Conservation (phyloP, 2,113 vertebrate genomes). For the Tautogolabrus adspersus region DNA sequence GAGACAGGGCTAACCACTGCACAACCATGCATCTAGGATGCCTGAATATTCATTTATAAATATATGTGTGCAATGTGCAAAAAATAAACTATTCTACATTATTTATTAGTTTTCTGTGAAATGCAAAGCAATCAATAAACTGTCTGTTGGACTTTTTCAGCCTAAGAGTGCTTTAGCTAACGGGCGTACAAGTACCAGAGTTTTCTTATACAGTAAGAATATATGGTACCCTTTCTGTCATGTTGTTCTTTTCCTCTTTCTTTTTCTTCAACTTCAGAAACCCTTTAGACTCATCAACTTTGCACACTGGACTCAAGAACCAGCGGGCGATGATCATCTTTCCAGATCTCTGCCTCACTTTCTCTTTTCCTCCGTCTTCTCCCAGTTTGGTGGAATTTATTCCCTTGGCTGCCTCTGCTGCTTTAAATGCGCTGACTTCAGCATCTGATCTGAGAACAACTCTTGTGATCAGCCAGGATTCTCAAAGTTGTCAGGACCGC, state of each 20-base stretch:
- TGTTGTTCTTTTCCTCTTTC: not conserved
- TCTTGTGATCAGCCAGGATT: slow-evolving; percentile 72
- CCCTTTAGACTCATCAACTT: slow-evolving; percentile 35
- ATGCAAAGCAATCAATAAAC: not conserved
- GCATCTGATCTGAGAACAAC: slow-evolving; percentile 65
- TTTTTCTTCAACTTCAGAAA: slow-evolving; percentile 31
- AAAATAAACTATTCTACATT: not conserved
- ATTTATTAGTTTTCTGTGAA: no score
- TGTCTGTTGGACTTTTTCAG: not conserved
- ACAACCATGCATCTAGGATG: no score
- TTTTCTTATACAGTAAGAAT: not conserved
- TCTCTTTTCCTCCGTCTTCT: slow-evolving; percentile 17
- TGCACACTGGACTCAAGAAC: slow-evolving; percentile 29
- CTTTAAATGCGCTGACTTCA: slow-evolving; percentile 73
- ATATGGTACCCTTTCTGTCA: not conserved
- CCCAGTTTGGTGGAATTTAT: slow-evolving; percentile 47
- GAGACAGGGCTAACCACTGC: no score
- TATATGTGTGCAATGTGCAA: no score
- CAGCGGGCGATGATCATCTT: slow-evolving; percentile 15
- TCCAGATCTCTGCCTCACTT: not conserved
- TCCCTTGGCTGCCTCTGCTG: slow-evolving; percentile 54
- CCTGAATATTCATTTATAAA: no score
- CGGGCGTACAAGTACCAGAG: not conserved
- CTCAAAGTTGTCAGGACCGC: slow-evolving; percentile 60
- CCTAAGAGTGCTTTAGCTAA: not conserved